Conservation (phyloP, 2,888 invertebrate genomes). For the Morinoia aosen region DNA sequence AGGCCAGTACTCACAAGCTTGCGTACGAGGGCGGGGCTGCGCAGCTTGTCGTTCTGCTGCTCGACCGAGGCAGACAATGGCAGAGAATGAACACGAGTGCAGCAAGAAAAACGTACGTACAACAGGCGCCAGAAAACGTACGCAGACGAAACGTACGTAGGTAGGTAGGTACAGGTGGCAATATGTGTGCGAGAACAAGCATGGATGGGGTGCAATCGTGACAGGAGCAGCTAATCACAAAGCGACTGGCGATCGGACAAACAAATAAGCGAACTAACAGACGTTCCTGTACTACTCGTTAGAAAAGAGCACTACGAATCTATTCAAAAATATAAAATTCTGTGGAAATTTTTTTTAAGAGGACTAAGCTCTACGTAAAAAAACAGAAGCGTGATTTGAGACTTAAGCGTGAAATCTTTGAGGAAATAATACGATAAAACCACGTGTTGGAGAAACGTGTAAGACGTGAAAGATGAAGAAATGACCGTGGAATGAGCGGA, state of each 20-base stretch:
- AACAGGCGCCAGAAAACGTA: no score
- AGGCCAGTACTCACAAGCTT: slow-evolving; percentile 64
- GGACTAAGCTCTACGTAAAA: no score
- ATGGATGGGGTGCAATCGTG: background rate
- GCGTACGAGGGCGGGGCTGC: slow-evolving; percentile 66
- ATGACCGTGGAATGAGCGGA: background rate
- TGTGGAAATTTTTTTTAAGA: no score
- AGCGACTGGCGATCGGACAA: no score
- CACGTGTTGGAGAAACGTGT: no score
- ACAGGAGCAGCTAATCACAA: background rate
- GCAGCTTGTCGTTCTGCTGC: slow-evolving; percentile 67
- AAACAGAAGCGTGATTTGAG: no score
- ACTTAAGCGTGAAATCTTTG: no score
- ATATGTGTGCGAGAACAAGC: background rate
- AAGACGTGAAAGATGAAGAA: no score
- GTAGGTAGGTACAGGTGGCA: background rate
- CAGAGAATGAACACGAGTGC: background rate
- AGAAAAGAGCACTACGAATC: background rate
- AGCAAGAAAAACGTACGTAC: background rate
- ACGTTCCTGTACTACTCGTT: background rate
- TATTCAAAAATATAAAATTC: background rate
- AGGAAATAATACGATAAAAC: no score
- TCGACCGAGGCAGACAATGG: background rate
- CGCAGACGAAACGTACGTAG: no score
- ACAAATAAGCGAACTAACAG: background rate